Percentiles rank a stretch among this genome's conserved stretches.
Conservation (phyloP, 2,888 invertebrate species). For the Parnassius mnemosyne region DNA sequence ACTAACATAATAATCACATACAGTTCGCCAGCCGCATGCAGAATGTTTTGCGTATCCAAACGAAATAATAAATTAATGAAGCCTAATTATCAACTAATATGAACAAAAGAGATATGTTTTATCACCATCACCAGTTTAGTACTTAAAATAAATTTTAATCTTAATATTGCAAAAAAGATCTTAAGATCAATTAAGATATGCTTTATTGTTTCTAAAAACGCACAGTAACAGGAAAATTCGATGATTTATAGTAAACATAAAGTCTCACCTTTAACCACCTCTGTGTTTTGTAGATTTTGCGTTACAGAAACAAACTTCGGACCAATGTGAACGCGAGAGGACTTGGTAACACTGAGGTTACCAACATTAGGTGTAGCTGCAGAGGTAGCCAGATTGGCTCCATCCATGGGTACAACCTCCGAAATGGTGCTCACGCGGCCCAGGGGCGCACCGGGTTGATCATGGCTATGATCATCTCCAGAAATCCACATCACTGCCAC, state of each 20-base stretch:
- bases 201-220: background rate
- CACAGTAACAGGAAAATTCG: slow-evolving; percentile 20
- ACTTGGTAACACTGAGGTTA: slow-evolving; percentile 57
- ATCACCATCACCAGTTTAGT: too few species aligned
- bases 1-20: too few species aligned
- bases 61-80: too few species aligned
- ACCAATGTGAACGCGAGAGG: slow-evolving; percentile 61
- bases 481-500: slow-evolving; percentile 46
- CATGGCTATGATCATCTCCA: slow-evolving; percentile 36
- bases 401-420: slow-evolving; percentile 50
- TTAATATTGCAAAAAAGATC: too few species aligned
- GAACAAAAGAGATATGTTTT: too few species aligned
- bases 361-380: slow-evolving; percentile 44
- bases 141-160: too few species aligned
- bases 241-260: slow-evolving; percentile 6
- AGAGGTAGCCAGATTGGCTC: slow-evolving; percentile 35
- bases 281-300: slow-evolving; percentile 62
- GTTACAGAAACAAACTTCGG: slow-evolving; percentile 64
- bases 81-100: too few species aligned
- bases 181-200: too few species aligned
- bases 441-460: slow-evolving; percentile 34
- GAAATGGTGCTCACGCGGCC: slow-evolving; percentile 41
- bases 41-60: too few species aligned
- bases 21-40: too few species aligned
- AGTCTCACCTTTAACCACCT: slow-evolving; percentile 66